Conservation (phyloP, 2,113 vertebrate genomes). For the Phodopus roborovskii region DNA sequence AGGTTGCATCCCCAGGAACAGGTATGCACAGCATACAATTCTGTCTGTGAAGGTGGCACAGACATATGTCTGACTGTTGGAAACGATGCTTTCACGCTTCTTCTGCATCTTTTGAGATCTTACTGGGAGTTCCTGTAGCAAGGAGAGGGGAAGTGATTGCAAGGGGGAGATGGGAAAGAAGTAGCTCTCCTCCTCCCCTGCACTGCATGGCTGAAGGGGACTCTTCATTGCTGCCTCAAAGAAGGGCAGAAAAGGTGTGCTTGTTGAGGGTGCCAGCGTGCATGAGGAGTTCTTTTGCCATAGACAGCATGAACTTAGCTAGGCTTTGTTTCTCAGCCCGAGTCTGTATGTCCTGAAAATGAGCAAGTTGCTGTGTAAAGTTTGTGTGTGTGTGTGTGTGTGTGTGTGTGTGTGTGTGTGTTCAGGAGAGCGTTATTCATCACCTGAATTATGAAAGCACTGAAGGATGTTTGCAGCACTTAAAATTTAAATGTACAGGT, state of each 20-base stretch:
- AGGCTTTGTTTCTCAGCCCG: neutral
- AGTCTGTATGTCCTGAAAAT: neutral
- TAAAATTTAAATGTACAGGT: constrained; percentile 12
- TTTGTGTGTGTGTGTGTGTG: constrained; percentile 14
- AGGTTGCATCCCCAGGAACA: neutral
- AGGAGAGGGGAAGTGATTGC: neutral
- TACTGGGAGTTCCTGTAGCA: neutral
- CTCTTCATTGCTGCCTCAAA: neutral
- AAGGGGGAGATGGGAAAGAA: neutral
- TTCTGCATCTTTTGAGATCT: neutral
- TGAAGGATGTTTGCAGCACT: constrained; percentile 26
- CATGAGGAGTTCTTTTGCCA: neutral
- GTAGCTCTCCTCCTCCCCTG: neutral
- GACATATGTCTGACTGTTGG: neutral
- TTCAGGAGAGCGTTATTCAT: neutral
- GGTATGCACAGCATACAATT: neutral
- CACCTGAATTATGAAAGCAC: constrained; percentile 17
- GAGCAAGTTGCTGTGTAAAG: neutral
- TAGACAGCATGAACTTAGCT: neutral
- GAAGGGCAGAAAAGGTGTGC: neutral
- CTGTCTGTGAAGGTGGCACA: neutral
- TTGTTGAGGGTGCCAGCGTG: neutral
- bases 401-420: constrained; percentile 3
- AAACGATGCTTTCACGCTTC: neutral
- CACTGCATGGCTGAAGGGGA: neutral